Percentiles rank a stretch among this genome's conserved stretches.
phyloP scores from a whole-genome alignment of 2,113 vertebrate species.

The Thermophis baileyi region DNA sequence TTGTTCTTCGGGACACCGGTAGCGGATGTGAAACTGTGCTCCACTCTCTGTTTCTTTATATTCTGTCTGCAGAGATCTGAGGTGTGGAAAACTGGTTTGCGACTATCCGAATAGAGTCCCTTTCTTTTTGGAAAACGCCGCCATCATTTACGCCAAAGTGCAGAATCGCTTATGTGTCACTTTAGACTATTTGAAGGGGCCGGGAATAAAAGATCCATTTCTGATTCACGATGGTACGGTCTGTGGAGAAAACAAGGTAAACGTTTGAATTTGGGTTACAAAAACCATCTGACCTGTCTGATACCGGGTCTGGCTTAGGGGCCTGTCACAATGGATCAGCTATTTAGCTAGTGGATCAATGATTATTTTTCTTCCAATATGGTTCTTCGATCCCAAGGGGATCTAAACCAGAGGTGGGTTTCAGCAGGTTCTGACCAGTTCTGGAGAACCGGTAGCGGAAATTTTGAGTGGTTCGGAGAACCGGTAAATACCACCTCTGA shows the following conservation, averaged over 20 bases:
- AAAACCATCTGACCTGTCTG: fast-evolving
- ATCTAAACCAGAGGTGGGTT: no score
- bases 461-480: no score
- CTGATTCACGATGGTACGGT: conserved; percentile 21
- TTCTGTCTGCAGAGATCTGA: conserved; percentile 12
- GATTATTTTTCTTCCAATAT: no score
- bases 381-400: neutral
- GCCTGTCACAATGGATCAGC: neutral
- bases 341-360: neutral
- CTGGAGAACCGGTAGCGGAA: no score
- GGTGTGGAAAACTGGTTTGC: conserved; percentile 41
- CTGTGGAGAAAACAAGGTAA: conserved; percentile 25
- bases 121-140: conserved; percentile 23
- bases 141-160: conserved; percentile 3
- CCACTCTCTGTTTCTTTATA: no score
- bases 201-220: conserved; percentile 10
- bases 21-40: neutral
- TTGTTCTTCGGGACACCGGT: neutral
- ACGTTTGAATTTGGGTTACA: fast-evolving
- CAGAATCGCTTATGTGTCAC: conserved; percentile 28
- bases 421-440: no score
- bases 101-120: conserved; percentile 13
- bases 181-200: conserved; percentile 31
- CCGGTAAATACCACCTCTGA: no score
- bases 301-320: no score